These are phyloP conservation scores for Nasua narica DNA, from an alignment of 2,797 vertebrate genomes.

Conservation along the genomic window DNA sequence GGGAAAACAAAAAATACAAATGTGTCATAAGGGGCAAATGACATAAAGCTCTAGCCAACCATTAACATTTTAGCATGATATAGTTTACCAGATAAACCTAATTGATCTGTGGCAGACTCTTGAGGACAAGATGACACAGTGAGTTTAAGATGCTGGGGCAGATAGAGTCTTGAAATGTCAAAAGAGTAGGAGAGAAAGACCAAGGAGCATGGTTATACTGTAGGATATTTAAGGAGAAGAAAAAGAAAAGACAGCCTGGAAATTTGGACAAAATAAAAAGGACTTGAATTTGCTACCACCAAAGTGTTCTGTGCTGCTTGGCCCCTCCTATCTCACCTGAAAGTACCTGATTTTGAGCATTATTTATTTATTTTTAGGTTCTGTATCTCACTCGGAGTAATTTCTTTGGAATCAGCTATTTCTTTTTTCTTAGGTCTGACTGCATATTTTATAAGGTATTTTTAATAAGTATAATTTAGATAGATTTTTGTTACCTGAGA, in stretches of 20 bases:
- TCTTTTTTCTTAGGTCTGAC: background rate
- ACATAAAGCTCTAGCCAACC: background rate
- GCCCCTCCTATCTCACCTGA: background rate
- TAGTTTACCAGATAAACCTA: background rate
- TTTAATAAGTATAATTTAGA: background rate
- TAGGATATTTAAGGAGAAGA: background rate
- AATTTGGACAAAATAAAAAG: background rate
- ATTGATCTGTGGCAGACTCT: background rate
- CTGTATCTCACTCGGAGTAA: background rate
- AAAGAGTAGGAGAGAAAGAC: background rate
- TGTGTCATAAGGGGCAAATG: background rate
- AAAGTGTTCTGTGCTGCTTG: background rate
- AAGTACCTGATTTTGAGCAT: background rate
- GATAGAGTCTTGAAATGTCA: background rate
- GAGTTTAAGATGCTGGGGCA: background rate
- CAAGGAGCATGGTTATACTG: background rate
- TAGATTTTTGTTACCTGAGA: background rate
- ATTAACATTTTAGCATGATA: background rate
- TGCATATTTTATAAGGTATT: background rate
- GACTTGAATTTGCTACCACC: background rate
- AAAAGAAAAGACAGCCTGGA: background rate
- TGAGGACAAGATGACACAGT: background rate
- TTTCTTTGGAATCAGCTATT: background rate
- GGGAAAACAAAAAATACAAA: background rate
- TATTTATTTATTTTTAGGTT: constrained; percentile 20